These are phyloP conservation scores for Drosophila siamana DNA, from an alignment of 2,888 invertebrate species.

Conservation along the genomic window DNA sequence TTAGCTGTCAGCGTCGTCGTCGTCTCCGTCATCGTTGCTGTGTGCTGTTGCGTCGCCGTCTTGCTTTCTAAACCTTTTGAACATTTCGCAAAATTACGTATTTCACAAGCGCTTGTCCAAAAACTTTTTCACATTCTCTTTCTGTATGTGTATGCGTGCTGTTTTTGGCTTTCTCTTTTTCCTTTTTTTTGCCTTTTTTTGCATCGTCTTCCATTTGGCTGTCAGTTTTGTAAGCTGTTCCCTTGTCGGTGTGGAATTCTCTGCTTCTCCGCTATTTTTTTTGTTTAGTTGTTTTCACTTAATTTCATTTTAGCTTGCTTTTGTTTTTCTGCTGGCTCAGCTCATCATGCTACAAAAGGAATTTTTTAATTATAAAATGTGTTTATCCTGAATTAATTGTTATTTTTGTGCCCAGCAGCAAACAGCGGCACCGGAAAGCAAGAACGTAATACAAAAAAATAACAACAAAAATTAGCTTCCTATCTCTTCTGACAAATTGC, in stretches of 20 bases:
- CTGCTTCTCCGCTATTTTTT: constrained; percentile 8
- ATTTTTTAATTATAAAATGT: constrained; percentile 82
- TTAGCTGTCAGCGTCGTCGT: constrained; percentile 38
- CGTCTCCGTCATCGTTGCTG: neutral
- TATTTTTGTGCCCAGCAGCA: constrained; percentile 53
- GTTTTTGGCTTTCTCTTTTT: constrained; percentile 10
- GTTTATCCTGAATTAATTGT: constrained; percentile 82
- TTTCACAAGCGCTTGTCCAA: constrained; percentile 41
- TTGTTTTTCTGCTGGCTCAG: constrained; percentile 58
- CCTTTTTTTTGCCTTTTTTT: constrained; percentile 10
- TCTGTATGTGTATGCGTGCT: neutral
- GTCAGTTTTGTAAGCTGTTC: constrained; percentile 53
- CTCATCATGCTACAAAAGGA: constrained; percentile 67
- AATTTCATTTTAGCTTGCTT: constrained; percentile 55
- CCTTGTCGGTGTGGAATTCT: constrained; percentile 39
- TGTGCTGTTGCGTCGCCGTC: neutral
- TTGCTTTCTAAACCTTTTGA: constrained; percentile 35
- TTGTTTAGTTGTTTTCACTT: constrained; percentile 62
- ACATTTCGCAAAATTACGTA: constrained; percentile 34
- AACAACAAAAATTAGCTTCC: constrained; percentile 21
- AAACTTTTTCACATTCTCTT: constrained; percentile 29
- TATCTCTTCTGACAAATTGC: constrained; percentile 35
- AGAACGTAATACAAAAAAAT: constrained; percentile 13
- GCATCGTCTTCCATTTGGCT: constrained; percentile 30
- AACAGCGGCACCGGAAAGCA: neutral